Conservation (phyloP, 1,140 invertebrate species). For the Formica selysi region DNA sequence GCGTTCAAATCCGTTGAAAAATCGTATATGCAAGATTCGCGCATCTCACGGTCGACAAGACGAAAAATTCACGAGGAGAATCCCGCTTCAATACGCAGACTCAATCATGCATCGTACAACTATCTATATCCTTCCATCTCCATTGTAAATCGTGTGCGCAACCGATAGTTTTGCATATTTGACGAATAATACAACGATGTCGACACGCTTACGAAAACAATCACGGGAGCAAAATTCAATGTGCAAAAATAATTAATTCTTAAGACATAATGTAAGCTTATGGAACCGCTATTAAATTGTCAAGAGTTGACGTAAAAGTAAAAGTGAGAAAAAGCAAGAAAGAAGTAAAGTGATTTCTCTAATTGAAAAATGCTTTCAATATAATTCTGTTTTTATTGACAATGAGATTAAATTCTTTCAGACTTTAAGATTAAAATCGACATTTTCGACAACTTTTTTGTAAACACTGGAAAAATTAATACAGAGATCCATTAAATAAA, state of each 20-base stretch:
- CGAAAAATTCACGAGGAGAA: slow-evolving; percentile 29
- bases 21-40: background rate
- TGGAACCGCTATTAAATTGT: background rate
- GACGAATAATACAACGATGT: slow-evolving; percentile 32
- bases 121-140: slow-evolving; percentile 26
- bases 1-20: slow-evolving; percentile 13
- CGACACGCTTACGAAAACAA: background rate
- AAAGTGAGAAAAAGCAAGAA: background rate
- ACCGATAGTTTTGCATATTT: slow-evolving; percentile 70
- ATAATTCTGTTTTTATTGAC: too few relatives aligned
- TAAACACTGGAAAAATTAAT: too few relatives aligned
- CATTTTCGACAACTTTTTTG: too few relatives aligned
- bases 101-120: slow-evolving; percentile 12
- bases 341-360: too few relatives aligned
- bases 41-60: slow-evolving; percentile 6
- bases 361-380: too few relatives aligned
- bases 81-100: background rate
- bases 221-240: background rate
- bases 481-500: too few relatives aligned
- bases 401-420: too few relatives aligned
- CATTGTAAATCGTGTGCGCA: slow-evolving; percentile 56
- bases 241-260: slow-evolving; percentile 12
- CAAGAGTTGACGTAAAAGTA: background rate
- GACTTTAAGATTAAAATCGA: too few relatives aligned
- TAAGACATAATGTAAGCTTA: background rate